phyloP scores from a whole-genome alignment of 2,888 invertebrate species.

The Hirtodrosophila cameraria region DNA sequence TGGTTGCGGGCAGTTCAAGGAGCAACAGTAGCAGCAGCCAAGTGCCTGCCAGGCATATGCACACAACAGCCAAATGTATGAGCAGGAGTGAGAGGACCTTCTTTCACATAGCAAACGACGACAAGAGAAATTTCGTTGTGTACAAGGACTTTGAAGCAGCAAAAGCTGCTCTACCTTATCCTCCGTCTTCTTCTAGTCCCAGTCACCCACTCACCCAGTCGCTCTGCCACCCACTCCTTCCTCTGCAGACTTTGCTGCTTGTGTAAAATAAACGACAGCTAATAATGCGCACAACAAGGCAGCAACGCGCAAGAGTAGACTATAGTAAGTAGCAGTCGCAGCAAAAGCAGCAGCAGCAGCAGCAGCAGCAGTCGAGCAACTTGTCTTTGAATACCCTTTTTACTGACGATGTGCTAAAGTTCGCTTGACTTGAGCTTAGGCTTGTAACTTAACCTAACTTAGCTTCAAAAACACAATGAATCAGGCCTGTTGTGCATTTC shows the following conservation, averaged over 20 bases:
- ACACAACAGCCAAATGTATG: constrained; percentile 18
- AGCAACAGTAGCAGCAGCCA: constrained; percentile 20
- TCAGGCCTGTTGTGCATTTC: no score
- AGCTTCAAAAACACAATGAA: no score
- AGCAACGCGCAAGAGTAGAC: constrained; percentile 45
- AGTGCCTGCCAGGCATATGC: constrained; percentile 55
- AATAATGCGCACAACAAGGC: constrained; percentile 78
- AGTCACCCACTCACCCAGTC: no score
- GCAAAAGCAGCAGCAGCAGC: no score
- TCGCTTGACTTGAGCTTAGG: not conserved
- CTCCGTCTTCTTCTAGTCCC: constrained; percentile 1
- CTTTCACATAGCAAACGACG: constrained; percentile 39
- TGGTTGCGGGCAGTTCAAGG: not conserved
- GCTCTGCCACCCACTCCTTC: no score
- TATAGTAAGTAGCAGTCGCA: constrained; percentile 34
- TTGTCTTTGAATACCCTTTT: constrained; percentile 31
- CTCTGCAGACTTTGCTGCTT: constrained; percentile 19
- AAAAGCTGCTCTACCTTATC: constrained; percentile 5
- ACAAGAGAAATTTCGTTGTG: constrained; percentile 69
- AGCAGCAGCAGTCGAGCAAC: constrained; percentile 22
- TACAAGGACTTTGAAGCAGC: constrained; percentile 44
- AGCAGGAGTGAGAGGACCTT: constrained; percentile 4
- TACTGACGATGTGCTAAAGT: rapidly evolving
- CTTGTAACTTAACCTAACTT: not conserved
- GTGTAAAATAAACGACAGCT: constrained; percentile 80